Conservation (phyloP, 2,113 vertebrate genomes). For the Physeter macrocephalus region DNA sequence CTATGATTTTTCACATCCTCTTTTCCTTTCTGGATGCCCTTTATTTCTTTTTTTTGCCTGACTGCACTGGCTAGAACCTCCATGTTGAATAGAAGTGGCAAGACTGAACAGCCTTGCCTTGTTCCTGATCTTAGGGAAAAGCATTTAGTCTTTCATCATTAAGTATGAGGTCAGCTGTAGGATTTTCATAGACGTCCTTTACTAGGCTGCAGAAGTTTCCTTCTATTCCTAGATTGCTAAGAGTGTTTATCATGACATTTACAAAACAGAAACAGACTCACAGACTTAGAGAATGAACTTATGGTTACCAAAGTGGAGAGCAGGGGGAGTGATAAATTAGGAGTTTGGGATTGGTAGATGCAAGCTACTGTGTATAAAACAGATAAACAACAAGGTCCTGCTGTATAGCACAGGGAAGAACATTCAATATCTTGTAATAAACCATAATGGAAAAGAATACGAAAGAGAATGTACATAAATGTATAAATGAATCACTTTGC, state of each 20-base stretch:
- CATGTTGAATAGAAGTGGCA: background rate
- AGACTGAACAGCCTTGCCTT: background rate
- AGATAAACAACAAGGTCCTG: background rate
- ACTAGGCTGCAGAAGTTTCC: background rate
- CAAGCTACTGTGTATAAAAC: background rate
- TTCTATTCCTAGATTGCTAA: background rate
- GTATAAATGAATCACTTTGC: too few relatives aligned
- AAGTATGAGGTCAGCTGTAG: background rate
- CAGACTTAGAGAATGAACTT: background rate
- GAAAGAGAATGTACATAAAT: too few relatives aligned
- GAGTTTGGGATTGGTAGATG: background rate
- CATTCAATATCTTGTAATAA: too few relatives aligned
- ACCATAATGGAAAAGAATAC: too few relatives aligned
- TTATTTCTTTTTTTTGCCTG: background rate
- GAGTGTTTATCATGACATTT: background rate
- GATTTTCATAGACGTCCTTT: background rate
- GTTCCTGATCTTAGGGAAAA: background rate
- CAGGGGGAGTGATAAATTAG: background rate
- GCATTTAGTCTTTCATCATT: background rate
- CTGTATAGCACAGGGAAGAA: too few relatives aligned
- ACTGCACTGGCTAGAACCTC: background rate
- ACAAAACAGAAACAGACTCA: background rate
- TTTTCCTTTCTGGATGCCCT: background rate
- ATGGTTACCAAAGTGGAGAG: background rate
- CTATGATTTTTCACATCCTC: background rate